Evolutionary conservation across 2,113 vertebrate species (phyloP).

Genomic region (Cygnus buccinator): DNA sequence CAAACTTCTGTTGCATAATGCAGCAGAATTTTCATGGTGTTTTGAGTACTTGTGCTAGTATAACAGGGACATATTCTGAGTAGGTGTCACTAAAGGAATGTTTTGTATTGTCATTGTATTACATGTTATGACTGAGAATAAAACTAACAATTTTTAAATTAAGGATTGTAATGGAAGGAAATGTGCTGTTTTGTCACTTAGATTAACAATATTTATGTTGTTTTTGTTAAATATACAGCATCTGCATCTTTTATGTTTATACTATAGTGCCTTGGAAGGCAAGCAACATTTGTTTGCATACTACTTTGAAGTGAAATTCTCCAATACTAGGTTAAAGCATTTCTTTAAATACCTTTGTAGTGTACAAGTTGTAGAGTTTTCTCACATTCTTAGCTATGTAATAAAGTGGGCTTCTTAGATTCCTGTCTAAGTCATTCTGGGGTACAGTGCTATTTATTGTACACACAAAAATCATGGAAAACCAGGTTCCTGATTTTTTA

Average conservation of each 20-base stretch:
- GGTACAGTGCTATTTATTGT: not conserved
- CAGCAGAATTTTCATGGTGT: not conserved
- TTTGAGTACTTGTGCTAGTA: not conserved
- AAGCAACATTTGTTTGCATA: not conserved
- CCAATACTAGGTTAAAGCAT: not conserved
- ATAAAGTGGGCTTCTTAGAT: not conserved
- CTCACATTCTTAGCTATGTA: not conserved
- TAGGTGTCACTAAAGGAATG: not conserved
- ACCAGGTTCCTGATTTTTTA: not conserved
- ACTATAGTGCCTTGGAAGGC: constrained; percentile 32
- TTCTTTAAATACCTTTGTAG: not conserved
- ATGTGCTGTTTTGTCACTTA: not conserved
- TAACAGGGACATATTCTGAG: not conserved
- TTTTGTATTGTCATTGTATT: not conserved
- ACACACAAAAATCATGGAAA: not conserved
- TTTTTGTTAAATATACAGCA: not conserved
- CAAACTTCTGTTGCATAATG: not conserved
- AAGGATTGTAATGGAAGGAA: not conserved
- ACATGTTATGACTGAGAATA: not conserved
- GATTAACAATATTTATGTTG: constrained; percentile 10
- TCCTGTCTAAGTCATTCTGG: not conserved
- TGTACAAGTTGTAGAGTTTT: not conserved
- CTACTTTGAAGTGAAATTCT: not conserved
- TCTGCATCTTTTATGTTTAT: not conserved
- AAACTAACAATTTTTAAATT: not conserved